Evolutionary conservation across 1,140 invertebrate genomes (phyloP), one percentile per base, ranked within the genome.

Genomic region (Leptinotarsa texana): DNA sequence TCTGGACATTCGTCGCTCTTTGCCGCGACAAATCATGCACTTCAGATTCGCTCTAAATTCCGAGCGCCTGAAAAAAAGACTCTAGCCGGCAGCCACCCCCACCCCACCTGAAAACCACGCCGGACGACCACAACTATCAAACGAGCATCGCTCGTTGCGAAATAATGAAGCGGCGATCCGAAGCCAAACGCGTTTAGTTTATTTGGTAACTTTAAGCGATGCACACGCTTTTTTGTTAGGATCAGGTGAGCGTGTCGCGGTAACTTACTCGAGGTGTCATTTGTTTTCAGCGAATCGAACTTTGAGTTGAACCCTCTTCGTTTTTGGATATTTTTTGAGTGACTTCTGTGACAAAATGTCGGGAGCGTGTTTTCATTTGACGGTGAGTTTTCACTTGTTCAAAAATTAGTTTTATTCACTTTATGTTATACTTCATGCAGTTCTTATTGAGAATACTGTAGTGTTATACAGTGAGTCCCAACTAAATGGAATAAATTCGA

Each of bases 201-300:
- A 73, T 73, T 65, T 73, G 62, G 71, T 73, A 73, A 65, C 71
- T 49, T 24, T 49, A 65, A n/a, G n/a, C 71, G 61, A 73, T 65
- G 61, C 71, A 65, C 71, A 73, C 71, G 63, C 71, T 47, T 73
- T 73, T 73, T 73, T 73, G 21, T 15, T 24, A 65, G 63, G 57
- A 63, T 22, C 63, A 47, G 11, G 63, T 73, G 42, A 65, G 62
- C 61, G 24, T 65, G 71, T 65, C 51, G 63, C 15, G 13, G 63
- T 65, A 21, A 65, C 21, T 24, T 33, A 33, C 63, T 65, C 22
- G 63, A 65, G 63, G 18, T 65, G 63, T 65, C 63, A 21, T 27
- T 65, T 65, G 63, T 21, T 33, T 15, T 24, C 21, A 65, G 17
- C 63, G 21, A 65, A 65, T 65, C 21, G 63, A 65, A 65, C 22